Base-by-base conservation (phyloP, 2,113 vertebrate genomes). In the Onychorhynchus coronatus region DNA sequence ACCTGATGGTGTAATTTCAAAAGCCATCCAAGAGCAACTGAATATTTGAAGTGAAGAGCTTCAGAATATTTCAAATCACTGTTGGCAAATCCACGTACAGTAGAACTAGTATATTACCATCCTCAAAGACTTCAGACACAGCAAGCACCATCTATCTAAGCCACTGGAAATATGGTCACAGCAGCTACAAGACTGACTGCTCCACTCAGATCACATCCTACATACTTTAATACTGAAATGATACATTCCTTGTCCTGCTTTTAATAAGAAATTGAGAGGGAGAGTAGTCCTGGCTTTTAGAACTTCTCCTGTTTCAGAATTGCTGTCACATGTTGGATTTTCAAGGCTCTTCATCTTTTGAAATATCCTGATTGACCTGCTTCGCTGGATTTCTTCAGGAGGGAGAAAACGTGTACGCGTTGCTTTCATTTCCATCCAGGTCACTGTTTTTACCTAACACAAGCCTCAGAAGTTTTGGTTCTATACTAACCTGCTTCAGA, bases 161-260 rank as follows among this genome's bases (percentile, higher is more conserved):
- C 90, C 93, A 93, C 82, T 63, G 90, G 90, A 95, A 96, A 95
- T 81, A 96, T 42, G 68, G 88, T 88, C 83, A 86, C 59, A 30
- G 21, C 79, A 78, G 61, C 81, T 86, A 73, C 63, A 44, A 77
- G 74, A 50, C 41, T 13, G 81, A 78, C 74, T 62, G 83, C 79
- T 91, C 82, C 44, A 78, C 63, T 94, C 68, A 76, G 81, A 65
- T 82, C 5, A 13, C 33, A 78, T 46, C 87, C 87, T 47, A 33
- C 39, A 55, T 71, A 80, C 39, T 92, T 94, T 52, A 95, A 56
- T 72, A 85, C 0, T 88, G 78, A 91, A 97, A 88, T 78, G 46
- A 58, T 37, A 78, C 67, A 55, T 86, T 94, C 59, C 52, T 88
- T 68, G 80, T 89, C 42, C 83, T 78, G 79, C 44, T 97, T 88